Conservation (phyloP, 2,797 vertebrate genomes). For the Atherinosoma microstoma region DNA sequence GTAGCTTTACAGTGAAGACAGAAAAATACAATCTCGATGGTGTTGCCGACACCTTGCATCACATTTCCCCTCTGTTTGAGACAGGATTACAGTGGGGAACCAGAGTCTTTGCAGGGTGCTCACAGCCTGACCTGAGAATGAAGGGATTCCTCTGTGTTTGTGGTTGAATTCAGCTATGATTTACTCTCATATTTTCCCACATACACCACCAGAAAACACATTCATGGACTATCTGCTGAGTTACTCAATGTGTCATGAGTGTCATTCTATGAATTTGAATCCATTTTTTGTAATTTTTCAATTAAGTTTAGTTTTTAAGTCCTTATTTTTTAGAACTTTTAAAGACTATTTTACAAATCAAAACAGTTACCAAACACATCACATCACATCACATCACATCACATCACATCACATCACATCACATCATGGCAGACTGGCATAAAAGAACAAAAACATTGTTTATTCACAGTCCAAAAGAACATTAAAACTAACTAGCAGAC, state of each 20-base stretch:
- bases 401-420: no score
- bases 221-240: slow-evolving; percentile 16
- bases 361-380: no score
- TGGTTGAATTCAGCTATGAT: slow-evolving; percentile 55
- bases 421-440: no score
- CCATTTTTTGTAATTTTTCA: not conserved
- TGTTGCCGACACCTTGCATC: slow-evolving; percentile 82
- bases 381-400: no score
- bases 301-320: not conserved
- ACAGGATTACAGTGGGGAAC: slow-evolving; percentile 73
- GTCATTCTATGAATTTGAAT: not conserved
- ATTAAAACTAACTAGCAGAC: no score
- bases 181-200: slow-evolving; percentile 30
- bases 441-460: no score
- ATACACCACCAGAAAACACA: slow-evolving; percentile 28
- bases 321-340: not conserved
- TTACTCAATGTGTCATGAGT: slow-evolving; percentile 7
- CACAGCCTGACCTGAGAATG: slow-evolving; percentile 72
- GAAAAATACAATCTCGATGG: slow-evolving; percentile 77
- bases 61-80: slow-evolving; percentile 74
- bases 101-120: slow-evolving; percentile 65
- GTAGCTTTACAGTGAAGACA: slow-evolving; percentile 78
- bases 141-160: slow-evolving; percentile 63
- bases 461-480: no score
- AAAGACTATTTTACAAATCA: not conserved